Percentiles rank a stretch among this genome's conserved stretches.
Conservation (phyloP, 2,113 vertebrate species). For the Calonectris borealis region DNA sequence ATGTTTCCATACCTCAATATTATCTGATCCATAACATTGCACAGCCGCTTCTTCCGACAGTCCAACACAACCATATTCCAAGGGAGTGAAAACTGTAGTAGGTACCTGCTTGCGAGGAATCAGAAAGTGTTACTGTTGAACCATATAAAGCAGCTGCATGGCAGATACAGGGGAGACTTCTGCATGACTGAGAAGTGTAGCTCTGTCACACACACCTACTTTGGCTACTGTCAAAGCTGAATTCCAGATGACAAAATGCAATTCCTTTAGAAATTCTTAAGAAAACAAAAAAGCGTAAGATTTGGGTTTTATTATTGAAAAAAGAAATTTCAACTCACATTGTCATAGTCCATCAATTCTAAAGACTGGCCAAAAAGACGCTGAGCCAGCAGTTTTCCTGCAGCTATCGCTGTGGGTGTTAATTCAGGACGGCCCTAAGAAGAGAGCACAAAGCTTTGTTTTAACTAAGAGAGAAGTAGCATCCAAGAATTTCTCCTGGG, state of each 20-base stretch:
- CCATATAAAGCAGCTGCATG: neutral
- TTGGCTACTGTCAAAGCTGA: neutral
- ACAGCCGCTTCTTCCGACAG: conserved; percentile 88
- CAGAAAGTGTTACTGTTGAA: neutral
- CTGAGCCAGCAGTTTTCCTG: conserved; percentile 87
- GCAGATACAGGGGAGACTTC: neutral
- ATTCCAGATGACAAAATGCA: neutral
- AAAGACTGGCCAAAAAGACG: conserved; percentile 78
- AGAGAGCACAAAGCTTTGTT: neutral
- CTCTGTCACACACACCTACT: neutral
- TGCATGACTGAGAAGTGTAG: neutral
- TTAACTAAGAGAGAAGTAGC: neutral
- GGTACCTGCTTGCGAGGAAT: conserved; percentile 76
- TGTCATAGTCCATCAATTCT: conserved; percentile 90
- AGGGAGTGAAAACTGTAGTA: conserved; percentile 92
- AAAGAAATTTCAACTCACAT: conserved; percentile 75
- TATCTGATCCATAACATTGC: conserved; percentile 76
- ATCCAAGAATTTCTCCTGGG: neutral
- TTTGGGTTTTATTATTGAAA: neutral
- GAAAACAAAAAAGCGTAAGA: neutral
- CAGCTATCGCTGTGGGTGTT: conserved; percentile 90
- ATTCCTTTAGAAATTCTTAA: neutral
- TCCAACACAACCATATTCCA: conserved; percentile 93
- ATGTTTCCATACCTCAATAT: conserved; percentile 79
- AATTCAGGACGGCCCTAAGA: conserved; percentile 90